Base-by-base conservation (phyloP, 37 sponge, comb jelly and placozoan species). In the Cliona cf. orientalis region DNA sequence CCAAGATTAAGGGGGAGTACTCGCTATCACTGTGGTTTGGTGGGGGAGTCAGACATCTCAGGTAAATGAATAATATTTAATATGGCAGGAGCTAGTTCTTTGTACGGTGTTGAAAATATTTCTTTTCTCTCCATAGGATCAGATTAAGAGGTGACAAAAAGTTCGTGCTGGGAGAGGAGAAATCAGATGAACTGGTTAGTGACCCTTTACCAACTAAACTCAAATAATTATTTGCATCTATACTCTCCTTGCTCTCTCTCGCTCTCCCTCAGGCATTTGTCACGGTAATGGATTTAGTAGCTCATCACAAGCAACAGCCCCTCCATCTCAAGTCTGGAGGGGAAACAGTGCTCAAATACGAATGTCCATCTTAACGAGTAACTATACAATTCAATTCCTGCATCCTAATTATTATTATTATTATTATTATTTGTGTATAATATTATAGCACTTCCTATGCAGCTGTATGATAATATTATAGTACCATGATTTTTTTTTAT, bases 141-240 rank as follows among this genome's bases (percentile, higher is more conserved):
- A 53, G 88, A 60, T 0, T 71, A n/a, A 60, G 87, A 39, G 56
- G 42, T 0, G 89, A 92, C 59, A 67, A 74, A 37, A 76, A 80
- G 60, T 92, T 80, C 87, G 89, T 87, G 4, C 62, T 92, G 3
- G 92, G 92, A 57, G 92, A 92, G 39, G 80, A 74, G 42, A 92
- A 92, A 38, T 72, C 36, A 2, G 88, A 84, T 84, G 92, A 92
- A 57, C 37, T 79, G 69, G 91, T 90, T 25, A 75, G 85, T 42
- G n/a, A 26, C 4, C 6, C 7, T 4, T 11, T 19, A 49, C 17
- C 55, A 49, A 49, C 11, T 19, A 17, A 49, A 17, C 11, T 49
- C 14, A 17, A 49, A 49, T 19, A 11, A 49, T 17, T 49, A 17
- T 19, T 49, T 19, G 12, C 55, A 72, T 46, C 7, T 32, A 17